These are phyloP conservation scores for Zoanthus solanderi DNA, from an alignment of 92 coral and sea anemone genomes.

Conservation along the genomic window DNA sequence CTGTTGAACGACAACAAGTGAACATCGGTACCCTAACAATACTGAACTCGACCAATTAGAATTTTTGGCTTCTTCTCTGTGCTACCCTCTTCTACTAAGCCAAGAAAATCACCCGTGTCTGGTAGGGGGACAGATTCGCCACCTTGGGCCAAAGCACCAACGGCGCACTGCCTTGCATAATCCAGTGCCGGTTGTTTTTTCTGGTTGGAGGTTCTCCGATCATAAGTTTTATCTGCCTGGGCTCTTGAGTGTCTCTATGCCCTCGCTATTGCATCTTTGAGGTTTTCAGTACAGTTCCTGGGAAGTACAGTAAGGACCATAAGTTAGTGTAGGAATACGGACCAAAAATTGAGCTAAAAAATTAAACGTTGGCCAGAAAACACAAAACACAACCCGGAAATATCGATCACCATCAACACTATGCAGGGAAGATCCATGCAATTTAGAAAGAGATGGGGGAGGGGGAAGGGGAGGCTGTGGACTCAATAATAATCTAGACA, in stretches of 20 bases:
- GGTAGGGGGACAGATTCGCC: constrained; percentile 10
- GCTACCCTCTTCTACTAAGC: constrained; percentile 10
- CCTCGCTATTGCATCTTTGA: neutral
- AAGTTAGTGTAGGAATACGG: too few species aligned
- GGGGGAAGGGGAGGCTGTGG: too few species aligned
- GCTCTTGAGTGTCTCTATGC: constrained; percentile 20
- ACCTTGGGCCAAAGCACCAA: neutral
- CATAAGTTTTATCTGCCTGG: constrained; percentile 7
- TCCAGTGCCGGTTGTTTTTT: constrained; percentile 18
- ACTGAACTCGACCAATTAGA: constrained; percentile 23
- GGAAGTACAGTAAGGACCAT: neutral
- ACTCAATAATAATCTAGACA: too few species aligned
- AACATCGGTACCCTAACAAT: neutral
- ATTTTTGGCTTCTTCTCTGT: constrained; percentile 14
- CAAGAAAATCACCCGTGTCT: neutral
- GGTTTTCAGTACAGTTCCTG: neutral
- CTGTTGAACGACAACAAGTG: constrained; percentile 8
- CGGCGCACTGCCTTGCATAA: neutral
- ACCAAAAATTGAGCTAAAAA: too few species aligned
- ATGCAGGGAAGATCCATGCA: too few species aligned
- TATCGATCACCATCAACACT: too few species aligned
- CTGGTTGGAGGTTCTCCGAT: constrained; percentile 20
- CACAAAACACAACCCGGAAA: too few species aligned
- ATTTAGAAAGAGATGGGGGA: too few species aligned
- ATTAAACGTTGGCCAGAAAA: too few species aligned